phyloP scores from a whole-genome alignment of 2,797 vertebrate species.

The Fistularia commersonii region DNA sequence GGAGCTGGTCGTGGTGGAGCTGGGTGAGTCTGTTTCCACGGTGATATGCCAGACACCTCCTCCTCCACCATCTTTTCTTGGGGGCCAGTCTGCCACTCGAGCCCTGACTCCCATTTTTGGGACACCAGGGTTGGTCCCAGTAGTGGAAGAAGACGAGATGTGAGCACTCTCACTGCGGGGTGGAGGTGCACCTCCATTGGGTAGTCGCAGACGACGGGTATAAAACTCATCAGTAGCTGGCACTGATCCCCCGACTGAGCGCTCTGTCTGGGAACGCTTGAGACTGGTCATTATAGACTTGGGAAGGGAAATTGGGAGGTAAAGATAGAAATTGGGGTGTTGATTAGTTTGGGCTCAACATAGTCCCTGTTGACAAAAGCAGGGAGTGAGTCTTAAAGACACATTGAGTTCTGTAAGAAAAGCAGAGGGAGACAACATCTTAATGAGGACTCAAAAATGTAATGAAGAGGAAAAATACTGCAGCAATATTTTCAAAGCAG shows the following conservation, averaged over 20 bases:
- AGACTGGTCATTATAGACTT: conserved; percentile 91
- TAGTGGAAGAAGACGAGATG: conserved; percentile 65
- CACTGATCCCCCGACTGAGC: conserved; percentile 88
- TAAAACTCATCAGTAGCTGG: conserved; percentile 95
- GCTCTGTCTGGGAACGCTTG: conserved; percentile 98
- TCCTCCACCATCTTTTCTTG: conserved; percentile 85
- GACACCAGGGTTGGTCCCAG: conserved; percentile 87
- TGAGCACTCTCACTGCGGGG: conserved; percentile 87
- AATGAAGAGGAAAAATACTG: neutral
- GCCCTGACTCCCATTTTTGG: conserved; percentile 98
- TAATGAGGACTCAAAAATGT: neutral
- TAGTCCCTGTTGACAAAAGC: conserved; percentile 47
- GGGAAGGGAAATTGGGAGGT: conserved; percentile 34
- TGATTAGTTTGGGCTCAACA: conserved; percentile 72
- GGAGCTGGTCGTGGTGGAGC: conserved; percentile 68
- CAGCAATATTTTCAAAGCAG: no score
- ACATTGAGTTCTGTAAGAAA: conserved; percentile 53
- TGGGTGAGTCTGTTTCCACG: conserved; percentile 78
- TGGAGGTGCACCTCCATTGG: conserved; percentile 92
- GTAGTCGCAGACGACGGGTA: conserved; percentile 91
- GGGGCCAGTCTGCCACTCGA: conserved; percentile 97
- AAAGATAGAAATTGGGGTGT: conserved; percentile 42
- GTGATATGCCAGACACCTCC: conserved; percentile 80
- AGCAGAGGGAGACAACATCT: conserved; percentile 13
- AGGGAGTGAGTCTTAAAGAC: conserved; percentile 39